Conservation (phyloP, 1,140 invertebrate genomes). For the Andrena cerasifolii region DNA sequence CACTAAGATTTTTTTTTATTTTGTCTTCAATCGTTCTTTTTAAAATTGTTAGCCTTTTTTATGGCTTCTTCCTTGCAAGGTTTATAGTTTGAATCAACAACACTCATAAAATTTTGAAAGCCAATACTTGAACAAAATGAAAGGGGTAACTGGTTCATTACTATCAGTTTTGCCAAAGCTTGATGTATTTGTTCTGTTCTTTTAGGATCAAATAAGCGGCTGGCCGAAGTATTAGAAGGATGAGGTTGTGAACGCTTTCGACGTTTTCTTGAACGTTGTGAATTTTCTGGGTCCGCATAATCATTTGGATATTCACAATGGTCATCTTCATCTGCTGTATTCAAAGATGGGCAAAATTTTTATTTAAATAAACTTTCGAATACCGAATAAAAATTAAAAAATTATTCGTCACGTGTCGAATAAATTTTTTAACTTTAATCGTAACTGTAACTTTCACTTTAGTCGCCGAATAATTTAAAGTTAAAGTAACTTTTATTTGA, state of each 20-base stretch:
- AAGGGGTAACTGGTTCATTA: constrained; percentile 7
- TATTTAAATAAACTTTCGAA: too few species aligned
- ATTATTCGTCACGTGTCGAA: too few species aligned
- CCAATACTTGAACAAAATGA: constrained; percentile 12
- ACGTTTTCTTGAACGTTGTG: not conserved
- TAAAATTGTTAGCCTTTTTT: constrained; percentile 8
- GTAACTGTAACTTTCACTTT: too few species aligned
- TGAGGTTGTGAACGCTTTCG: not conserved
- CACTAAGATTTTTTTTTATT: constrained; percentile 12
- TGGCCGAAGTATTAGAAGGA: not conserved
- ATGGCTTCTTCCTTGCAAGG: constrained; percentile 5
- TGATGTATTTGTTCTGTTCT: constrained; percentile 7
- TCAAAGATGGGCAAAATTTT: too few species aligned
- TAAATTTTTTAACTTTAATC: too few species aligned
- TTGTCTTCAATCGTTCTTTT: not conserved
- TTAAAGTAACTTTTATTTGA: too few species aligned
- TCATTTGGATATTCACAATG: too few species aligned
- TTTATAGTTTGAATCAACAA: constrained; percentile 15
- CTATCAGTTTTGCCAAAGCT: constrained; percentile 12
- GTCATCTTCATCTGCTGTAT: too few species aligned
- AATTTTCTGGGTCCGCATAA: not conserved
- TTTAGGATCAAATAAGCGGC: constrained; percentile 1
- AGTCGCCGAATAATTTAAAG: too few species aligned
- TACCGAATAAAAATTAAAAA: too few species aligned
- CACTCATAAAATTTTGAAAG: not conserved